Percentiles rank a stretch among this genome's conserved stretches.
Evolutionary conservation across 1,140 invertebrate species (phyloP).

Genomic region (Pectinophora gossypiella): DNA sequence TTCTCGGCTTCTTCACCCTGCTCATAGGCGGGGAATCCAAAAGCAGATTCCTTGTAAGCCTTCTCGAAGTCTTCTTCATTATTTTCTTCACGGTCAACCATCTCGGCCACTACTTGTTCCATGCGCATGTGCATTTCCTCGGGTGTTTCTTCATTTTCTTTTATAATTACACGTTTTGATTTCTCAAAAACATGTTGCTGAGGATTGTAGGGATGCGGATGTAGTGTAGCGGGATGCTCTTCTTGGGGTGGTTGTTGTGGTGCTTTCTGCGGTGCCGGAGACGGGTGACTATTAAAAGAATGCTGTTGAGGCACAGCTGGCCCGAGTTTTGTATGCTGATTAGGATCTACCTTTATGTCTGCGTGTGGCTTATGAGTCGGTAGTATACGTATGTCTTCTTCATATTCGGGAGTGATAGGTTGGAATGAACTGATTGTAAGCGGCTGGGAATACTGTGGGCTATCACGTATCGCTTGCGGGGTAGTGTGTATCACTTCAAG

Average conservation of each 20-base stretch:
- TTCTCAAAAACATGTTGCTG: slow-evolving; percentile 40
- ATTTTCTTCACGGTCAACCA: slow-evolving; percentile 48
- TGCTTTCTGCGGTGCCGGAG: slow-evolving; percentile 12
- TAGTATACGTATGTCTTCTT: slow-evolving; percentile 41
- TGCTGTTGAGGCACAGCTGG: slow-evolving; percentile 7
- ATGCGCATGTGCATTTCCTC: slow-evolving; percentile 35
- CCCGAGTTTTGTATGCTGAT: slow-evolving; percentile 28
- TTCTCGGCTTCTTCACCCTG: slow-evolving; percentile 38
- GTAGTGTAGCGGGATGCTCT: slow-evolving; percentile 4
- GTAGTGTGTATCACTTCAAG: background rate
- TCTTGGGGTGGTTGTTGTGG: background rate
- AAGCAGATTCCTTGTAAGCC: slow-evolving; percentile 61
- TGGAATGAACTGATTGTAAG: slow-evolving; percentile 11
- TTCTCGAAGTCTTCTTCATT: slow-evolving; percentile 69
- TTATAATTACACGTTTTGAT: slow-evolving; percentile 43
- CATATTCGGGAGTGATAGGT: slow-evolving; percentile 37
- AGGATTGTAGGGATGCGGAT: slow-evolving; percentile 18
- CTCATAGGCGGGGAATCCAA: slow-evolving; percentile 57
- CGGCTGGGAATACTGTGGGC: background rate
- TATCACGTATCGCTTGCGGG: too few relatives aligned
- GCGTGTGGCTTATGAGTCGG: slow-evolving; percentile 29
- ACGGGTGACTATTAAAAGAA: slow-evolving; percentile 10
- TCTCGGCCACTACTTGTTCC: slow-evolving; percentile 49
- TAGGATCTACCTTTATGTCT: slow-evolving; percentile 36
- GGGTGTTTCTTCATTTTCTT: slow-evolving; percentile 55